Evolutionary conservation across 2,113 vertebrate species (phyloP).

Genomic region (Lynx canadensis): DNA sequence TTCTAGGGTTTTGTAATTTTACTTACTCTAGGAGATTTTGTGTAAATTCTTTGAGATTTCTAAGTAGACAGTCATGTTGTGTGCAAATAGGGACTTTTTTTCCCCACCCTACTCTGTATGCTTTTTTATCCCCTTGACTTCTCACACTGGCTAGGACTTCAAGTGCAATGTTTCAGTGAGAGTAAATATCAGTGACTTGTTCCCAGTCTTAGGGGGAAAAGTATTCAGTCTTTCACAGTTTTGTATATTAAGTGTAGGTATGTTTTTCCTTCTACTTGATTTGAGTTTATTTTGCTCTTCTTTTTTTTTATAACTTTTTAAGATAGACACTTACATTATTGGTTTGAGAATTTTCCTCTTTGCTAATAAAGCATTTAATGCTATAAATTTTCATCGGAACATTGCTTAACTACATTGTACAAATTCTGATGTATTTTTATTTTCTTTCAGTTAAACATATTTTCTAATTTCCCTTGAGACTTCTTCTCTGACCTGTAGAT

Average conservation of each 20-base stretch:
- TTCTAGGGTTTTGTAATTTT: background rate
- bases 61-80: background rate
- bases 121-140: no score
- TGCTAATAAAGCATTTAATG: background rate
- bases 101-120: background rate
- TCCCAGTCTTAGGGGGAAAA: background rate
- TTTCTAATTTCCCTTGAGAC: background rate
- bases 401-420: background rate
- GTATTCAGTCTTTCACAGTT: background rate
- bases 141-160: no score
- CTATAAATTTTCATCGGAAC: background rate
- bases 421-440: slow-evolving; percentile 12
- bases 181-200: background rate
- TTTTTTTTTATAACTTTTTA: background rate
- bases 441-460: background rate
- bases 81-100: background rate
- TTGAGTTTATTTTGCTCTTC: background rate
- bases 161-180: no score
- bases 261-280: no score
- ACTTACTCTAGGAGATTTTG: no score
- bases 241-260: background rate
- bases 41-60: background rate
- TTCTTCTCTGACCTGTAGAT: background rate
- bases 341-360: background rate
- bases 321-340: background rate